These are phyloP conservation scores for Hylaea fasciaria DNA, from an alignment of 2,888 invertebrate species.

Conservation along the genomic window DNA sequence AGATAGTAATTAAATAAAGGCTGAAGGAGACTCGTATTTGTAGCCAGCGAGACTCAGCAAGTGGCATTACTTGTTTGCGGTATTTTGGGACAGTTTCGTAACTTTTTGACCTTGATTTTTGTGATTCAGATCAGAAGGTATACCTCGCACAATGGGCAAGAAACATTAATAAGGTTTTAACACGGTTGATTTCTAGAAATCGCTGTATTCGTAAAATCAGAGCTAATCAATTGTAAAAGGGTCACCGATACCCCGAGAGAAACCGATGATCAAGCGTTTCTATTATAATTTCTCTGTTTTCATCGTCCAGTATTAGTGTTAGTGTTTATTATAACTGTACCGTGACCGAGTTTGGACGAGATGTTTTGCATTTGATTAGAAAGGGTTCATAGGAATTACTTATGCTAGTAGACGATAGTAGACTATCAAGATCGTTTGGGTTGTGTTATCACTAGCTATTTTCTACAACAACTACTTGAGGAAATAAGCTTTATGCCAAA, in stretches of 20 bases:
- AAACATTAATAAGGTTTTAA: too few relatives aligned
- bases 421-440: constrained; percentile 6
- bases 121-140: too few relatives aligned
- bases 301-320: constrained; percentile 13
- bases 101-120: too few relatives aligned
- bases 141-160: too few relatives aligned
- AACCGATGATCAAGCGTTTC: constrained; percentile 47
- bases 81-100: too few relatives aligned
- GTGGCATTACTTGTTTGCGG: too few relatives aligned
- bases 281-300: constrained; percentile 38
- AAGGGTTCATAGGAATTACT: constrained; percentile 30
- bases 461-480: too few relatives aligned
- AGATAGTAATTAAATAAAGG: too few relatives aligned
- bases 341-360: constrained; percentile 44
- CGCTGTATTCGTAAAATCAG: constrained; percentile 18
- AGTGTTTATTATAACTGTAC: constrained; percentile 42
- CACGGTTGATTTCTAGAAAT: constrained; percentile 12
- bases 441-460: too few relatives aligned
- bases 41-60: too few relatives aligned
- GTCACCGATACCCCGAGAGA: constrained; percentile 35
- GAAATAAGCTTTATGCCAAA: too few relatives aligned
- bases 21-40: too few relatives aligned
- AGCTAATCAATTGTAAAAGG: constrained; percentile 33
- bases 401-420: constrained; percentile 28
- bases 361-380: constrained; percentile 45